Evolutionary conservation across 2,797 vertebrate genomes (phyloP), one percentile per base, ranked within the genome.

Genomic region (Urophycis tenuis): DNA sequence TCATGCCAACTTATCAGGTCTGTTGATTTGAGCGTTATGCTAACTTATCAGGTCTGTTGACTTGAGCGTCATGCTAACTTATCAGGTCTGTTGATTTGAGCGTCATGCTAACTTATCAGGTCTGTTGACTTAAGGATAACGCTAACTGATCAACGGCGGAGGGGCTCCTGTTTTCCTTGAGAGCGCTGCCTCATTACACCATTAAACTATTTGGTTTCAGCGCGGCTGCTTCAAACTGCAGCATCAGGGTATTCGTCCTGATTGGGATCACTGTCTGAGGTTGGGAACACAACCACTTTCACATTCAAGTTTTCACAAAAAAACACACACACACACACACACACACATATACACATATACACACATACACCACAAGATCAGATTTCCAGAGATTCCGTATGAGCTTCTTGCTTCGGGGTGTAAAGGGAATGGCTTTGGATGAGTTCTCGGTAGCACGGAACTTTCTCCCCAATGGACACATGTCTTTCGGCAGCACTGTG

Each of bases 191-290:
- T 88, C 82, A 89, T 91, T 89, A 87, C 87, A 82, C 81, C 60
- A 91, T 92, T 91, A 92, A 87, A 84, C 85, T 90, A 90, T 92
- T 89, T 82, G 84, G 91, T 92, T 92, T 90, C 90, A 88, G 83
- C 6, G 8, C 71, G 77, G 80, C 82, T 79, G 86, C 79, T 85
- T 84, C 87, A 92, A 89, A 91, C 87, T 91, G 92, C 90, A 86
- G 90, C 87, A 90, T 90, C 88, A 91, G 91, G 88, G 88, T 92
- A 90, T 92, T 91, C 88, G 86, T 87, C 74, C 73, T 88, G 86
- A 90, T 91, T 91, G 87, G 89, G 85, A 89, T 86, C 87, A 81
- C 85, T 87, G 90, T 91, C 86, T 90, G 89, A 89, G 89, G 88
- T 90, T 84, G 78, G 88, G 87, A 91, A 87, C 86, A 85, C 89